Evolutionary conservation across 2,888 invertebrate genomes (phyloP).

Genomic region (Tipula lateralis): DNA sequence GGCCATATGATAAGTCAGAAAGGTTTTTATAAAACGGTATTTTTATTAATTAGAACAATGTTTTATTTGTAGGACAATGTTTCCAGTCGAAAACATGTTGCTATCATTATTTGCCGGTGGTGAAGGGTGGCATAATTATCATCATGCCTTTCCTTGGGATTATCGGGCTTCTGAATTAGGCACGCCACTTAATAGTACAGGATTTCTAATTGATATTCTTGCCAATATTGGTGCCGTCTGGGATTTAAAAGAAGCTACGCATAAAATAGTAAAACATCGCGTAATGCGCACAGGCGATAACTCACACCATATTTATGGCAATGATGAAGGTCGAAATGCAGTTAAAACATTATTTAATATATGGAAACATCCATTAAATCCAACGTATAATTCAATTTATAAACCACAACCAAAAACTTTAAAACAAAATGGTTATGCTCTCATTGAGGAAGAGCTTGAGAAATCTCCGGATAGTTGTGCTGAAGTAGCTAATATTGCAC

Average conservation of each 20-base stretch:
- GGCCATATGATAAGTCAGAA: constrained; percentile 61
- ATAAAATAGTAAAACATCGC: constrained; percentile 39
- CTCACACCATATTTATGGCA: constrained; percentile 53
- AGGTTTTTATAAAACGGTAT: background rate
- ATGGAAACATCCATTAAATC: constrained; percentile 49
- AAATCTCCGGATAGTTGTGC: background rate
- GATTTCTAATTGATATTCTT: constrained; percentile 60
- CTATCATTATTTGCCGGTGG: constrained; percentile 68
- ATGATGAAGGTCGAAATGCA: constrained; percentile 40
- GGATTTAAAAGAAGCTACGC: constrained; percentile 48
- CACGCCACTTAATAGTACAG: constrained; percentile 56
- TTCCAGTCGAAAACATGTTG: constrained; percentile 64
- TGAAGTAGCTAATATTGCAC: background rate
- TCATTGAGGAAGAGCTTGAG: constrained; percentile 32
- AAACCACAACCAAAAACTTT: constrained; percentile 33
- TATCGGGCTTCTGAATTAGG: constrained; percentile 80
- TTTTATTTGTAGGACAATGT: constrained; percentile 55
- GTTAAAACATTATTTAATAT: constrained; percentile 41
- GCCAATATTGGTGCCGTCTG: constrained; percentile 53
- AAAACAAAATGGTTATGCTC: constrained; percentile 33
- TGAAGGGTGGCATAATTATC: constrained; percentile 88
- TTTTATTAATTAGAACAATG: constrained; percentile 33
- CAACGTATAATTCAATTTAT: constrained; percentile 42
- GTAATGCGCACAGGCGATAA: constrained; percentile 63
- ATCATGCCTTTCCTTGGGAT: constrained; percentile 85